Conservation (phyloP, 1,140 invertebrate species). For the Acromyrmex charruanus region DNA sequence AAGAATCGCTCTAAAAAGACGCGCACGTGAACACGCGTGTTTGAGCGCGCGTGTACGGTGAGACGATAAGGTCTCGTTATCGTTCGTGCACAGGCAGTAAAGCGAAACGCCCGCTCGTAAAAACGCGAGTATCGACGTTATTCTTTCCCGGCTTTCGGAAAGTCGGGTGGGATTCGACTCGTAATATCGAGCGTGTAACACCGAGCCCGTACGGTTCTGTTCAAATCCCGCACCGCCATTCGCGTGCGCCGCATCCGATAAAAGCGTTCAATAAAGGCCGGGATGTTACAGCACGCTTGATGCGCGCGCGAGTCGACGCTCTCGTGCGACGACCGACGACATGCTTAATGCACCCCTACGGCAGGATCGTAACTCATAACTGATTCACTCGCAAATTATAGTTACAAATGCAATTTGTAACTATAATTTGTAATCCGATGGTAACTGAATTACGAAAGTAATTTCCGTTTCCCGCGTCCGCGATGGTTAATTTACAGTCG, state of each 20-base stretch:
- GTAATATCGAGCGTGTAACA: conserved; percentile 38
- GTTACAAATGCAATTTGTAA: conserved; percentile 54
- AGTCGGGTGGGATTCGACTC: conserved; percentile 1
- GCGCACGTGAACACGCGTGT: neutral
- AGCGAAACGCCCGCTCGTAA: conserved; percentile 67
- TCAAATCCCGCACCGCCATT: neutral
- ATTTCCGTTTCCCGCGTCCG: conserved; percentile 50
- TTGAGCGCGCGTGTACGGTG: neutral
- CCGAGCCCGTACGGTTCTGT: neutral
- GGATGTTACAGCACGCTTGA: neutral
- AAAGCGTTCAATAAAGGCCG: conserved; percentile 28
- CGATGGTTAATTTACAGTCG: conserved; percentile 14
- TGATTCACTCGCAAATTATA: conserved; percentile 48
- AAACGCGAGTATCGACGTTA: conserved; percentile 48
- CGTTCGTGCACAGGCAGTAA: conserved; percentile 52
- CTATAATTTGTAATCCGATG: conserved; percentile 59
- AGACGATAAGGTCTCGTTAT: conserved; percentile 22
- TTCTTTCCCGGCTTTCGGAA: conserved; percentile 26
- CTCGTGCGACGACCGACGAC: conserved; percentile 19
- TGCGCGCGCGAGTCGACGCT: conserved; percentile 1
- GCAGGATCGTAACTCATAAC: conserved; percentile 48
- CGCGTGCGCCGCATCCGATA: neutral
- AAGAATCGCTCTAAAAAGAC: conserved; percentile 11
- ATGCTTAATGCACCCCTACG: conserved; percentile 26
- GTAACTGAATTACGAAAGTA: conserved; percentile 57